Evolutionary conservation across 1,140 invertebrate species (phyloP).

Genomic region (Aphelenchoides besseyi): DNA sequence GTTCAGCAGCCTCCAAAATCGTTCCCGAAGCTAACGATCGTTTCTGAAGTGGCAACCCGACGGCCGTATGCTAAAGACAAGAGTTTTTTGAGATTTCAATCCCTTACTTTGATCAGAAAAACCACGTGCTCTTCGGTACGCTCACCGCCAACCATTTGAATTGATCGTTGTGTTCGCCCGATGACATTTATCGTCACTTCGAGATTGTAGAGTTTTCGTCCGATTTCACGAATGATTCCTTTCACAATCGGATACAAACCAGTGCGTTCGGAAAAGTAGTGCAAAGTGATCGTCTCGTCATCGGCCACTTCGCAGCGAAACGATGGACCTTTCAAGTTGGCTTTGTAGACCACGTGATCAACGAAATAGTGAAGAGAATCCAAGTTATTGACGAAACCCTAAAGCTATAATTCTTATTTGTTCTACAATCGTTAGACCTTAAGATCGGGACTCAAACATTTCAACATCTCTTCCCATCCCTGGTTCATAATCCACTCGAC

Average conservation of each 20-base stretch:
- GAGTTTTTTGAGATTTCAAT: background rate
- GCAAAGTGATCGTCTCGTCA: conserved; percentile 59
- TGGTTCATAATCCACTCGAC: conserved; percentile 52
- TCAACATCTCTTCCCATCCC: conserved; percentile 53
- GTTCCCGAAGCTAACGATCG: background rate
- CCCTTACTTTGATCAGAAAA: conserved; percentile 42
- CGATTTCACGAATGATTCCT: conserved; percentile 60
- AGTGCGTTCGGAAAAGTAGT: conserved; percentile 63
- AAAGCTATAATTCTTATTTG: background rate
- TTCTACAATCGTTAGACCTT: no score
- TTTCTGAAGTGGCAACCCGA: background rate
- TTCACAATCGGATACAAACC: conserved; percentile 64
- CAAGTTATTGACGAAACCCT: conserved; percentile 46
- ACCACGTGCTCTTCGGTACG: conserved; percentile 50
- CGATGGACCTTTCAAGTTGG: conserved; percentile 47
- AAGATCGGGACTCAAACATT: conserved; percentile 51
- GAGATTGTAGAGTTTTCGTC: conserved; percentile 55
- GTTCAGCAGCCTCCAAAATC: background rate
- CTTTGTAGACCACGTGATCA: conserved; percentile 46
- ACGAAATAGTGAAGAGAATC: conserved; percentile 51
- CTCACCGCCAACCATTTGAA: conserved; percentile 48
- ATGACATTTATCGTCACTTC: conserved; percentile 55
- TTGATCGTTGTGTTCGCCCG: conserved; percentile 53
- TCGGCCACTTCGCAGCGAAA: conserved; percentile 62
- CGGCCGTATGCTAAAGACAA: background rate